These are phyloP conservation scores for Bufotes viridis DNA, from an alignment of 2,797 vertebrate genomes.

Conservation along the genomic window DNA sequence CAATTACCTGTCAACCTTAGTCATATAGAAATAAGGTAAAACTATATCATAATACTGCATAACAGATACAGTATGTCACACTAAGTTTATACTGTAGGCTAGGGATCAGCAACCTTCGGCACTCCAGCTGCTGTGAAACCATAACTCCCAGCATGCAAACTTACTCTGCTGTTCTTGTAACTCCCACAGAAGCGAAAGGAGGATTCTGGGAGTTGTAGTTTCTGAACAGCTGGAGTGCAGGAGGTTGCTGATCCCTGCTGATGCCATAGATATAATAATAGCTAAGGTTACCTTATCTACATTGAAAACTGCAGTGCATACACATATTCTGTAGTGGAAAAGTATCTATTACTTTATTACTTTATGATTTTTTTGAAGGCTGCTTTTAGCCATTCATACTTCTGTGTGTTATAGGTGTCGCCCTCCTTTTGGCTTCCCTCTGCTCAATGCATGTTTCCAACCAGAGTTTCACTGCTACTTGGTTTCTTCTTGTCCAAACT, in stretches of 20 bases:
- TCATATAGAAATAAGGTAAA: neutral
- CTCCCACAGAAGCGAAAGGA: too few relatives aligned
- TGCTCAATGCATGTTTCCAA: neutral
- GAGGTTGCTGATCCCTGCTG: neutral
- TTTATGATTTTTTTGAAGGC: neutral
- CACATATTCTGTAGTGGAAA: neutral
- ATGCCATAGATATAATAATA: too few relatives aligned
- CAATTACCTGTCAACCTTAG: slow-evolving; percentile 7
- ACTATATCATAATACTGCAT: neutral
- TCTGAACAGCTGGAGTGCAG: too few relatives aligned
- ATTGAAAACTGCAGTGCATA: neutral
- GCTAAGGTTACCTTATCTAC: neutral
- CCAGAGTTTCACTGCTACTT: neutral
- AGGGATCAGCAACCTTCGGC: neutral
- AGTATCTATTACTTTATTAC: neutral
- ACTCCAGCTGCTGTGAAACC: too few relatives aligned
- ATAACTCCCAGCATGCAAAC: too few relatives aligned
- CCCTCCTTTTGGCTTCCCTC: neutral
- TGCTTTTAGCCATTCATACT: neutral
- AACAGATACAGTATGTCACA: neutral
- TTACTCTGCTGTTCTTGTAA: too few relatives aligned
- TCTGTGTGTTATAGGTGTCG: neutral
- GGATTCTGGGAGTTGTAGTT: too few relatives aligned
- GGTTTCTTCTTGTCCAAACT: neutral
- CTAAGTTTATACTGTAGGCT: neutral